Evolutionary conservation across 2,888 invertebrate genomes (phyloP), one percentile per base, ranked within the genome.

Genomic region (Zygogramma bicolorata): DNA sequence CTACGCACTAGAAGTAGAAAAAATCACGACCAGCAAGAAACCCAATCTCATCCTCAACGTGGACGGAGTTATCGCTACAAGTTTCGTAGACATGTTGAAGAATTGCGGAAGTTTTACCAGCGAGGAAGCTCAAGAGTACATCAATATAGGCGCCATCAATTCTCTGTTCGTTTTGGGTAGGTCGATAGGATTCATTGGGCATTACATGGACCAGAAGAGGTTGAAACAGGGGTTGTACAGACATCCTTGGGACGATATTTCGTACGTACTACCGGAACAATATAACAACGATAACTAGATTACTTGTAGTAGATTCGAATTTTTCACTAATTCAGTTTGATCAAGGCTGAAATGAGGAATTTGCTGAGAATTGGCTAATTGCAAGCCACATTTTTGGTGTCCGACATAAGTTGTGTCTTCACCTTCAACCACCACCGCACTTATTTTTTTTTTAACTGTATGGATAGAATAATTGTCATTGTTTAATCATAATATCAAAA

Each of bases 211-310:
- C 88, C 99, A 99, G 89, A 98, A 97, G 89, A 91, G 99, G 78
- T 91, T 99, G 88, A 99, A 99, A 86, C 99, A 99, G 89, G 99
- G 99, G 6, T 91, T 99, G 3, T 99, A 99, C 89, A 94, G 99
- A 81, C 99, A 99, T 88, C 99, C 99, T 0, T 99, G 99, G 99
- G 99, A 99, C 86, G 99, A 99, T 87, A 99, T 99, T 88, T 94
- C 94, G 0, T 95, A 95, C 85, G 93, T 95, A 74, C 88, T 95
- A 84, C 95, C 95, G 4, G 95, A 95, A 82, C 91, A 92, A 83
- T 92, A 91, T 85, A 87, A 86, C 80, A 86, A 86, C 61, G 77
- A 76, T 70, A 77, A 77, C 65, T 77, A 74, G 63, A 70, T 60
- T 27, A 42, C 31, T 61, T 31, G 6, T 63, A 29, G 20, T 63